Evolutionary conservation across 2,113 vertebrate genomes (phyloP), one percentile per base, ranked within the genome.

Genomic region (Brachypodius melanocephalos): DNA sequence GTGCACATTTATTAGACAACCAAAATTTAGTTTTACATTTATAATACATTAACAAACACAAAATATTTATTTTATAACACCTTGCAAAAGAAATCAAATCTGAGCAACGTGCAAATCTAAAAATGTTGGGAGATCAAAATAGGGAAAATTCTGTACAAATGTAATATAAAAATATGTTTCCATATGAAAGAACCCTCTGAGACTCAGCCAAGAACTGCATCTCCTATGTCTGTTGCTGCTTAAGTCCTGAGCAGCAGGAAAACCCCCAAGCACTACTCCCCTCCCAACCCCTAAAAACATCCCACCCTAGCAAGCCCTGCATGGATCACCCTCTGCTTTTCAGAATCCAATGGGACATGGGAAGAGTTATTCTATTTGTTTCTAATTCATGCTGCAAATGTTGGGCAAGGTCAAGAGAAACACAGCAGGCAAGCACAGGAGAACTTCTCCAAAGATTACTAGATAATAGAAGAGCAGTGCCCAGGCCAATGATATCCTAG

Each of bases 81-180:
- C 43, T 79, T 51, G 77, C 85, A 88, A 93, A 89, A 88, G 45
- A 85, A 97, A 76, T 31, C 4, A 34, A 69, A 82, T 85, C 59
- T 51, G 51, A 95, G 87, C 95, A 89, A 91, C 34, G 34, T 13
- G 10, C 63, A 95, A 49, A 91, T 92, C 87, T 95, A 95, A 88
- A 95, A 95, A 88, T 38, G 34, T 22, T 52, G 62, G 58, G 74
- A 95, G 91, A 90, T 82, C 87, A 96, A 95, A 96, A 95, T 89
- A 95, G 74, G 81, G 71, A 79, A 79, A 95, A 82, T 69, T 94
- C 94, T 96, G 88, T 96, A 95, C 78, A 97, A 95, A 87, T 93
- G 38, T 58, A 74, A 85, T 95, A 95, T 66, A 97, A 96, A 97
- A 97, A 97, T 95, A 96, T 2, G 14, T 58, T 97, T 95, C 78